phyloP scores from a whole-genome alignment of 1,140 invertebrate species.

The Drosophila saltans region DNA sequence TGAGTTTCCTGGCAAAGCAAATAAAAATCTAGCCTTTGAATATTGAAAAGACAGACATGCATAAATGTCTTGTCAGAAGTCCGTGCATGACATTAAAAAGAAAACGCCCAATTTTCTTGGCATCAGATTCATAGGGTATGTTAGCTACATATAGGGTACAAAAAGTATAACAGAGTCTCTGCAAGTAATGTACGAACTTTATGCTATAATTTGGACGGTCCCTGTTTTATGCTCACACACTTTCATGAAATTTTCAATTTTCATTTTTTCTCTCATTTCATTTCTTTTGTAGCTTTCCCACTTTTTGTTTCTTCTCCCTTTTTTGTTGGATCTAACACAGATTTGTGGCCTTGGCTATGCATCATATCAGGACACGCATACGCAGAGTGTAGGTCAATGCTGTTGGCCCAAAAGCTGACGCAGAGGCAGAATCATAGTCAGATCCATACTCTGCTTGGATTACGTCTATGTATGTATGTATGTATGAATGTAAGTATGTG shows the following conservation, averaged over 20 bases:
- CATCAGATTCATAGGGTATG: conserved; percentile 55
- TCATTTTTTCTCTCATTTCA: background rate
- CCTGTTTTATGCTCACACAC: background rate
- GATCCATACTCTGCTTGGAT: conserved; percentile 18
- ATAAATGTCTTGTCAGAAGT: background rate
- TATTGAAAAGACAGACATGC: too few relatives aligned
- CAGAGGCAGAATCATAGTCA: conserved; percentile 21
- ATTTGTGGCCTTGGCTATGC: conserved; percentile 76
- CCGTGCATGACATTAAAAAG: background rate
- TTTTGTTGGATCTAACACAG: conserved; percentile 60
- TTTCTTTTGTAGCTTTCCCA: background rate
- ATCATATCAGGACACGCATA: conserved; percentile 71
- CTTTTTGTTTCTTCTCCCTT: conserved; percentile 12
- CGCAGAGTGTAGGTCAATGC: conserved; percentile 73
- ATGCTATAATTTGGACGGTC: conserved; percentile 68
- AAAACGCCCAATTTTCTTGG: conserved; percentile 39
- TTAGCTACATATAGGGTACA: conserved; percentile 45
- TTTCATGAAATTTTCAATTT: conserved; percentile 8
- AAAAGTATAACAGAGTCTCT: conserved; percentile 56
- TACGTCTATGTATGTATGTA: conserved; percentile 21
- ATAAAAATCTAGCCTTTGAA: too few relatives aligned
- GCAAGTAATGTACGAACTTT: conserved; percentile 78
- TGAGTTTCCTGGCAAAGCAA: too few relatives aligned
- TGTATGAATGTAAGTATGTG: conserved; percentile 9
- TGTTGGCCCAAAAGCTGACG: conserved; percentile 43